A percentile compares a stretch with the other conserved stretches of the same genome.
phyloP scores from a whole-genome alignment of 2,888 invertebrate genomes.

The Cryptus viduatorius region DNA sequence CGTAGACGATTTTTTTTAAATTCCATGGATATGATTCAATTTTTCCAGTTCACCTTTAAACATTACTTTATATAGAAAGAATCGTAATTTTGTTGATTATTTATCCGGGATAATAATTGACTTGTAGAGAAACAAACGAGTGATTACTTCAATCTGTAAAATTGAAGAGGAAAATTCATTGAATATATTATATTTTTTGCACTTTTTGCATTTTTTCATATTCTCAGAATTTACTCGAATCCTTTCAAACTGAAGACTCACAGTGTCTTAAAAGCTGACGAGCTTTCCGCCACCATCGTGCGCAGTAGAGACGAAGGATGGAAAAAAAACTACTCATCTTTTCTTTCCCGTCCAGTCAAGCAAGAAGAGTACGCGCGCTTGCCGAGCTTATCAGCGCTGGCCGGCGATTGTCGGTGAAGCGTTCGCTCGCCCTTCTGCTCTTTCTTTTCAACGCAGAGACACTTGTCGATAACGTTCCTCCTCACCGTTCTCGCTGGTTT shows the following conservation, averaged over 20 bases:
- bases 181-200: background rate
- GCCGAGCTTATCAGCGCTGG: conserved; percentile 47
- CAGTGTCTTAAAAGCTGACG: conserved; percentile 13
- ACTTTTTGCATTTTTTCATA: background rate
- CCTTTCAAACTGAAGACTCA: conserved; percentile 31
- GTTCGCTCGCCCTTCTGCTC: conserved; percentile 39
- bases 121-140: too few relatives aligned
- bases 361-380: conserved; percentile 27
- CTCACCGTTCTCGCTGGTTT: background rate
- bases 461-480: conserved; percentile 49
- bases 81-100: too few relatives aligned
- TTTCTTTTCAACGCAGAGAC: conserved; percentile 45
- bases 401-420: conserved; percentile 45
- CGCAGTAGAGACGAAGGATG: conserved; percentile 20
- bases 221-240: conserved; percentile 13
- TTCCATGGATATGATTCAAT: background rate
- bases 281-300: conserved; percentile 26
- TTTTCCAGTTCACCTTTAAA: background rate
- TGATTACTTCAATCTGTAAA: background rate
- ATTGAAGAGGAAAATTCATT: background rate
- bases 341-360: conserved; percentile 24
- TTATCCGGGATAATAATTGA: too few relatives aligned
- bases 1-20: background rate
- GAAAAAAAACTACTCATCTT: conserved; percentile 26
- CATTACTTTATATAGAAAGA: too few relatives aligned